phyloP scores from a whole-genome alignment of 2,797 vertebrate genomes.

The Lagocephalus sceleratus region DNA sequence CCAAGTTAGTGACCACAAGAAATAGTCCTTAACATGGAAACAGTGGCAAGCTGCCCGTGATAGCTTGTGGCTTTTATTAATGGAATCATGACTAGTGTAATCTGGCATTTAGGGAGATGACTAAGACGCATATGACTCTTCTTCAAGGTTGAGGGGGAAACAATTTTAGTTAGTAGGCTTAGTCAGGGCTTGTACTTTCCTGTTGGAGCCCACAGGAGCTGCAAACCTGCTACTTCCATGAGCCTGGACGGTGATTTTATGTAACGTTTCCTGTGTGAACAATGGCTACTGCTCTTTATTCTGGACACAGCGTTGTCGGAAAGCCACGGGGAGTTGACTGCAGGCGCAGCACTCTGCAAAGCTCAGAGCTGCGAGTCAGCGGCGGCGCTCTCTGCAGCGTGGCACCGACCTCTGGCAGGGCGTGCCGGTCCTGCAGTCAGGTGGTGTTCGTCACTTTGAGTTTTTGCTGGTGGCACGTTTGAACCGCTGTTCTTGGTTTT shows the following conservation, averaged over 20 bases:
- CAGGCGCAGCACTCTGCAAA: conserved; percentile 1
- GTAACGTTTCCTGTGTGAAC: conserved; percentile 4
- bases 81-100: no score
- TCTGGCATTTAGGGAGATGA: no score
- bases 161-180: no score
- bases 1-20: conserved; percentile 47
- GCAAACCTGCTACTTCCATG: no score
- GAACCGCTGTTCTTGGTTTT: not conserved
- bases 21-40: conserved; percentile 38
- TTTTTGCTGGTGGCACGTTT: not conserved
- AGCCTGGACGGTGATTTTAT: no score
- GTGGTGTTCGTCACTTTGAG: no score
- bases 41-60: no score
- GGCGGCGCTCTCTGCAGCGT: conserved; percentile 14
- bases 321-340: conserved; percentile 10
- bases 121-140: no score
- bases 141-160: no score
- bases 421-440: conserved; percentile 27
- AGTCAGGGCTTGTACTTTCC: no score
- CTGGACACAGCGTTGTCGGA: conserved; percentile 20
- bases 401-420: conserved; percentile 53
- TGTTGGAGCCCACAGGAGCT: no score
- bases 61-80: no score
- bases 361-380: conserved; percentile 1
- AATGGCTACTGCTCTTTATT: conserved; percentile 23